A percentile compares a stretch with the other conserved stretches of the same genome.
Conservation (phyloP, 2,113 vertebrate genomes). For the Hydrolagus affinis region DNA sequence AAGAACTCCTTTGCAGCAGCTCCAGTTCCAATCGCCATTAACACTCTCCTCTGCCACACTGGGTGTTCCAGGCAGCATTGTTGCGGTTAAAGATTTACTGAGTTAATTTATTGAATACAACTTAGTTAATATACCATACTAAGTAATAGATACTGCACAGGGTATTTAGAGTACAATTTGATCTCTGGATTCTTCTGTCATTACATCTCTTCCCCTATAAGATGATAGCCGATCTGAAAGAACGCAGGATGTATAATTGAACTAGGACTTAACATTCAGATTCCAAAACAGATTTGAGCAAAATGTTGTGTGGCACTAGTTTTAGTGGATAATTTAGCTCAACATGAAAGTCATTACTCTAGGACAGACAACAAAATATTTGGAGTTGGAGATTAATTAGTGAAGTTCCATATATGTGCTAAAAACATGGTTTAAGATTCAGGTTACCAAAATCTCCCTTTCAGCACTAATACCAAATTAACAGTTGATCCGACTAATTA, state of each 20-base stretch:
- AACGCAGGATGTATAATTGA: background rate
- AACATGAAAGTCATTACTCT: too few species aligned
- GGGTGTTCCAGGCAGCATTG: background rate
- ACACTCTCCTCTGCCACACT: background rate
- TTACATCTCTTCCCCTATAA: background rate
- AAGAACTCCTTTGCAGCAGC: background rate
- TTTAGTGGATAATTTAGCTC: too few species aligned
- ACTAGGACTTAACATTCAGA: background rate
- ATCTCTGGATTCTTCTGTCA: background rate
- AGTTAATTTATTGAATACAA: background rate
- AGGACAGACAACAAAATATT: too few species aligned
- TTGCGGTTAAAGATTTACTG: background rate
- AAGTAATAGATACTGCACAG: background rate
- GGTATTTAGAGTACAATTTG: background rate
- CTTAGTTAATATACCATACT: background rate
- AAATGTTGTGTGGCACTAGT: background rate
- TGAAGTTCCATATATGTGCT: too few species aligned
- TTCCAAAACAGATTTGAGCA: background rate
- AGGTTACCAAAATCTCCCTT: background rate
- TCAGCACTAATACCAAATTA: background rate
- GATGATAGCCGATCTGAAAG: background rate
- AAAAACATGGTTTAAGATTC: too few species aligned
- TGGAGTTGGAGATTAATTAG: too few species aligned
- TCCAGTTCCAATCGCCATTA: background rate
- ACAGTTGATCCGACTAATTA: background rate